Evolutionary conservation across 2,113 vertebrate genomes (phyloP).

Genomic region (Felis catus): DNA sequence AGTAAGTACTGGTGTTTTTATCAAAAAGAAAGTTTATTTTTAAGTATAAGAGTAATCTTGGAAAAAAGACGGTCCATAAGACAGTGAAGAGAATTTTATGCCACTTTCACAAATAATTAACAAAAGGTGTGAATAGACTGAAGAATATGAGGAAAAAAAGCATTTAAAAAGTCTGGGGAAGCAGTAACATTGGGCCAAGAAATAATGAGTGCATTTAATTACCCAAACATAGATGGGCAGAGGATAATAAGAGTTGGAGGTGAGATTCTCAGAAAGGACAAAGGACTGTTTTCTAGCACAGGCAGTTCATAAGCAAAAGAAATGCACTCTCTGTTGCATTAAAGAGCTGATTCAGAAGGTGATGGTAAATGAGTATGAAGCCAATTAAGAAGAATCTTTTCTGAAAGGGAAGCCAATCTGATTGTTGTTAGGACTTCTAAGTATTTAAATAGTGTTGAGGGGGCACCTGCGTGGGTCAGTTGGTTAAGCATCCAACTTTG

Average conservation of each 20-base stretch:
- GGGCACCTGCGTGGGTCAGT: too few relatives aligned
- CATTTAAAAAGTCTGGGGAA: constrained; percentile 4
- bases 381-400: constrained; percentile 28
- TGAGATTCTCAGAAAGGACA: not conserved
- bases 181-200: not conserved
- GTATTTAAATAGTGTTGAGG: constrained; percentile 10
- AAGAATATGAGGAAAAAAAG: not conserved
- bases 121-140: not conserved
- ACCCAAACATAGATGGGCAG: not conserved
- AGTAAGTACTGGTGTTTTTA: not conserved
- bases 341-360: constrained; percentile 49
- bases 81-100: not conserved
- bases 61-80: not conserved
- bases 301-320: constrained; percentile 36
- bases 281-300: not conserved
- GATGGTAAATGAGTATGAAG: constrained; percentile 25
- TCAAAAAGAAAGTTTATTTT: not conserved
- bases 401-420: not conserved
- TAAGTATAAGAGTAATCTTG: not conserved
- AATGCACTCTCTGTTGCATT: not conserved
- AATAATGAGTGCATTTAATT: constrained; percentile 25
- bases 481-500: too few relatives aligned
- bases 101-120: constrained; percentile 20
- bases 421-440: not conserved
- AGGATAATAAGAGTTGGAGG: not conserved